Evolutionary conservation across 2,113 vertebrate genomes (phyloP).

Genomic region (Cyprinodon tularosa): DNA sequence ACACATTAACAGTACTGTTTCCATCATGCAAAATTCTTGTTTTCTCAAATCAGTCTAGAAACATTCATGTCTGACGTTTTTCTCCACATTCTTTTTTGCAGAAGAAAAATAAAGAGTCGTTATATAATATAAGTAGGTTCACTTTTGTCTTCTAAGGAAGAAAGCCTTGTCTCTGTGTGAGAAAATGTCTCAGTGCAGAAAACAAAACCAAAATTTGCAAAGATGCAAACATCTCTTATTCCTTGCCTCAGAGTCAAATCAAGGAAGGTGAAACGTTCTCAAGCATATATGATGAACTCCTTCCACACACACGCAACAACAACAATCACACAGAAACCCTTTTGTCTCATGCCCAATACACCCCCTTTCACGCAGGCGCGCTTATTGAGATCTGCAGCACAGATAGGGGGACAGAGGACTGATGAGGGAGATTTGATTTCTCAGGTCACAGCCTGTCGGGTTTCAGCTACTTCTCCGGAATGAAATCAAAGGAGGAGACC

Average conservation of each 20-base stretch:
- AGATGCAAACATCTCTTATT: background rate
- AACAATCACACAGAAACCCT: background rate
- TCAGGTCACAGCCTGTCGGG: conserved; percentile 42
- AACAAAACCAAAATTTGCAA: background rate
- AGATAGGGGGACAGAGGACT: conserved; percentile 1
- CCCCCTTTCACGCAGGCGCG: conserved; percentile 21
- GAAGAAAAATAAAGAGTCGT: too few relatives aligned
- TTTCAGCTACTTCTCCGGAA: conserved; percentile 9
- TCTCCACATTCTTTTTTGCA: too few relatives aligned
- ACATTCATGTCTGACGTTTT: too few relatives aligned
- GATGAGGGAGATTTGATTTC: conserved; percentile 38
- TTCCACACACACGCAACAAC: background rate
- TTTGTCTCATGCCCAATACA: conserved; percentile 9
- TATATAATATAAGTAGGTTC: background rate
- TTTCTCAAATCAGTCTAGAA: too few relatives aligned
- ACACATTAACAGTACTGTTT: too few relatives aligned
- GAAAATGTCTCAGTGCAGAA: background rate
- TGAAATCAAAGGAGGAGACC: background rate
- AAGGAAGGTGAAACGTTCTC: background rate
- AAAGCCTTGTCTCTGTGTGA: background rate
- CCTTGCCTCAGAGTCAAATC: background rate
- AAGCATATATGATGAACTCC: background rate
- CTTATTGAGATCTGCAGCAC: conserved; percentile 17
- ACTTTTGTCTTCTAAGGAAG: background rate
- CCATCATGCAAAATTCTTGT: too few relatives aligned